phyloP scores from a whole-genome alignment of 2,113 vertebrate species.

The Zosterops hypoxanthus region DNA sequence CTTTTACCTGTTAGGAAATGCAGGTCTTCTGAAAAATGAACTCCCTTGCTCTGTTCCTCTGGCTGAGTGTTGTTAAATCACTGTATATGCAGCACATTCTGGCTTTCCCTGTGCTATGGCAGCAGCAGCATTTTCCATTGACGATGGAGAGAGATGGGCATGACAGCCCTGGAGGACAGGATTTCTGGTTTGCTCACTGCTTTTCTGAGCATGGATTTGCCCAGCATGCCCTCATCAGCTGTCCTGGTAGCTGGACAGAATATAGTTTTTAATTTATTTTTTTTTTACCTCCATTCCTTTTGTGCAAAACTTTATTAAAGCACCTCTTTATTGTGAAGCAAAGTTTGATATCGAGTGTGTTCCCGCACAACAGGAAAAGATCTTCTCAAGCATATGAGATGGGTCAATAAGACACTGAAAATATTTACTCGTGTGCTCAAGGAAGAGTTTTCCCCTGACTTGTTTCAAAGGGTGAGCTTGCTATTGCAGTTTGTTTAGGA shows the following conservation, averaged over 20 bases:
- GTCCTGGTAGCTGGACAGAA: neutral
- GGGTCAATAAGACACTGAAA: neutral
- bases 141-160: neutral
- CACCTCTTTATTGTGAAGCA: neutral
- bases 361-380: neutral
- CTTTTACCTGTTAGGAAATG: neutral
- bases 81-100: accelerated
- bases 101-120: neutral
- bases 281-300: neutral
- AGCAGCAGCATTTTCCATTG: neutral
- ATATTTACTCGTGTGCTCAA: neutral
- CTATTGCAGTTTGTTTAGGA: neutral
- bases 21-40: neutral
- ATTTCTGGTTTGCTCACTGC: neutral
- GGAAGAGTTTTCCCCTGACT: neutral
- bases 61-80: neutral
- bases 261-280: neutral
- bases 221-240: neutral
- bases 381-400: neutral
- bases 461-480: neutral
- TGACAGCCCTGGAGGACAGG: neutral
- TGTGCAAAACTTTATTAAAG: neutral
- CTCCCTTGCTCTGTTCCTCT: neutral
- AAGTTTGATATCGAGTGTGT: neutral
- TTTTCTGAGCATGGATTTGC: neutral